Evolutionary conservation across 2,113 vertebrate species (phyloP), one percentile per base, ranked within the genome.

Genomic region (Psettodes erumei): DNA sequence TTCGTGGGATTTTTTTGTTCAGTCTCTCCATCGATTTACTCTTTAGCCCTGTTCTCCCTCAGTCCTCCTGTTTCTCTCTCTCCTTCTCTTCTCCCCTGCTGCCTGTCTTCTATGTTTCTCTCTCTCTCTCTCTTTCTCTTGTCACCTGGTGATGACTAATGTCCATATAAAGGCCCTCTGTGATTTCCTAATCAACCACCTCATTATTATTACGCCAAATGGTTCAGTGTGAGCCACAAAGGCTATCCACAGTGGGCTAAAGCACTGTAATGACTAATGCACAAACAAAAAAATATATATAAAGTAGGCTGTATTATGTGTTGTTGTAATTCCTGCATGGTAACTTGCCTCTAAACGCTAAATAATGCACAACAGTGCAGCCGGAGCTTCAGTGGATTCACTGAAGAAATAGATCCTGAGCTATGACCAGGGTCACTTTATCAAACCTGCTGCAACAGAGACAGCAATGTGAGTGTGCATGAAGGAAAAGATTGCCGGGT

Each of bases 101-200:
- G 2, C 16, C 16, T n/a, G 8, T 48, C 13, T 51, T n/a, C 51
- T 27, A 3, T 37, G 4, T 27, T n/a, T 63, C 6, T 45, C 5
- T 53, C 21, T 30, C 45, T 68, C 28, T 23, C 15, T 35, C 21
- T 30, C 25, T 32, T 25, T 70, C 42, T 30, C 56, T 51, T 75
- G 50, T 72, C 58, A 51, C 25, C 70, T 1, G 2, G 0, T 43
- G 40, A 75, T 76, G 78, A 82, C 45, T 69, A 19, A 74, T 88
- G 71, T 79, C 47, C n/a, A 21, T 53, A 48, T 77, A 71, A 82
- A 83, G 71, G 75, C 48, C 58, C 21, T 71, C 42, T 59, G 37
- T 60, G 63, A 42, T 51, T 69, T 89, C 77, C 25, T 75, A 83
- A 88, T 80, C 50, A 73, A 63, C 65, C 25, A 48, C 35, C 64